Percentiles rank a stretch among this genome's conserved stretches.
Evolutionary conservation across 2,888 invertebrate species (phyloP).

Genomic region (Aproaerema taeniolella): DNA sequence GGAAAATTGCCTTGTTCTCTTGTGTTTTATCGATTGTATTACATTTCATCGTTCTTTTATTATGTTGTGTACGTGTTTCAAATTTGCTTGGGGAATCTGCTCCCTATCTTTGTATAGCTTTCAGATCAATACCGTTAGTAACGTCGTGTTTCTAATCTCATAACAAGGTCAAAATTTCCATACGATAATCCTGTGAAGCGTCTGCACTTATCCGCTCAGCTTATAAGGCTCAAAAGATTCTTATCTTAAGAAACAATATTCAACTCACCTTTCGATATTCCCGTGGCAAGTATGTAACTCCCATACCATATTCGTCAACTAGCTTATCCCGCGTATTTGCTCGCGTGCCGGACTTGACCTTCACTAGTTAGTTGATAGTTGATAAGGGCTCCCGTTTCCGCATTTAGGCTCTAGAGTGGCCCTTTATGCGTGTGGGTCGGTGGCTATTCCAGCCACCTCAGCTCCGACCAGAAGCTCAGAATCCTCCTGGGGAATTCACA

Average conservation of each 20-base stretch:
- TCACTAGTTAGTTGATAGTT: too few species aligned
- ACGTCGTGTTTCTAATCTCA: neutral
- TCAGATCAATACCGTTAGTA: neutral
- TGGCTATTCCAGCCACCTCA: too few species aligned
- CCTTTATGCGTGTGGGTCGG: too few species aligned
- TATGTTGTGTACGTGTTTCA: neutral
- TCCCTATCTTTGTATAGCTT: neutral
- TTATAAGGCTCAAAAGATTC: constrained; percentile 8
- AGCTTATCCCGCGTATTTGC: constrained; percentile 40
- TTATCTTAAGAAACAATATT: constrained; percentile 13
- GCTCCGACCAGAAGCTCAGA: too few species aligned
- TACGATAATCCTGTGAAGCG: constrained; percentile 10
- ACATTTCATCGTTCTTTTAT: neutral
- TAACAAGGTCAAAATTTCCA: constrained; percentile 6
- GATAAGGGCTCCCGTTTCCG: too few species aligned
- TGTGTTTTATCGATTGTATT: neutral
- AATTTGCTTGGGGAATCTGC: too few species aligned
- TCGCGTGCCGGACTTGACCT: constrained; percentile 67
- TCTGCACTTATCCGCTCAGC: constrained; percentile 8
- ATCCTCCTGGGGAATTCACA: too few species aligned
- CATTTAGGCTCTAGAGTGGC: too few species aligned
- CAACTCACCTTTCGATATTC: constrained; percentile 11
- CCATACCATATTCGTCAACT: constrained; percentile 44
- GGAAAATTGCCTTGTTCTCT: constrained; percentile 1
- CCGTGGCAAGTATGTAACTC: constrained; percentile 23